Evolutionary conservation across 2,888 invertebrate species (phyloP).

Genomic region (Scaptomyza reducta): DNA sequence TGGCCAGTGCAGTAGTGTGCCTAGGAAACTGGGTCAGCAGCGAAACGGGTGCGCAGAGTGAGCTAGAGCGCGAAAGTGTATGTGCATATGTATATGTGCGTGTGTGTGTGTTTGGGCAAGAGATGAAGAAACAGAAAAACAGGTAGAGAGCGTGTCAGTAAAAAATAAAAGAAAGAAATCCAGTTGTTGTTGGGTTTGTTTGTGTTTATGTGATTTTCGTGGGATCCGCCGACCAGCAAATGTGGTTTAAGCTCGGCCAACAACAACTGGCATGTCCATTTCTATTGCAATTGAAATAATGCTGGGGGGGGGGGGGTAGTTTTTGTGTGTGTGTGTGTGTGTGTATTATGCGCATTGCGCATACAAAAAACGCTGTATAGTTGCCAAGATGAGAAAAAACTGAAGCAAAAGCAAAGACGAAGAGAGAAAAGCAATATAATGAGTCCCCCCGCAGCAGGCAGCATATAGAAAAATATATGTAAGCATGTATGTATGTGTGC

Average conservation of each 20-base stretch:
- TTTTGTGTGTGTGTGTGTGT: not conserved
- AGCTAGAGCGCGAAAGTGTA: conserved; percentile 52
- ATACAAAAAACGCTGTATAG: conserved; percentile 26
- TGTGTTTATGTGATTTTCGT: conserved; percentile 52
- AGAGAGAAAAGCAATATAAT: conserved; percentile 16
- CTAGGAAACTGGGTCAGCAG: conserved; percentile 70
- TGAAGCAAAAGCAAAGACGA: conserved; percentile 7
- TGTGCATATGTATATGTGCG: not conserved
- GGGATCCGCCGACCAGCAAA: conserved; percentile 36
- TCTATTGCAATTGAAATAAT: conserved; percentile 12
- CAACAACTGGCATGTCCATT: conserved; percentile 19
- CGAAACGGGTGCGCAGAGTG: conserved; percentile 37
- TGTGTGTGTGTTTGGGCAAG: conserved; percentile 25
- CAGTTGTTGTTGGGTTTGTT: conserved; percentile 62
- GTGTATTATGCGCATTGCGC: conserved; percentile 49
- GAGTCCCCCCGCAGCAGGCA: conserved; percentile 50
- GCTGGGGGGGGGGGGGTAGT: not conserved
- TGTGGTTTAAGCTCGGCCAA: conserved; percentile 20
- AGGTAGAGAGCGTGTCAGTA: conserved; percentile 34
- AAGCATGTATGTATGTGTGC: conserved; percentile 28
- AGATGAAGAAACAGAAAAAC: conserved; percentile 23
- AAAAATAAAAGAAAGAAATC: conserved; percentile 52
- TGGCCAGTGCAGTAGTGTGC: conserved; percentile 49
- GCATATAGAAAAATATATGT: conserved; percentile 55
- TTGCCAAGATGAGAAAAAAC: conserved; percentile 32